Percentiles rank a stretch among this genome's conserved stretches.
Evolutionary conservation across 2,113 vertebrate species (phyloP).

Genomic region (Mungos mungo): DNA sequence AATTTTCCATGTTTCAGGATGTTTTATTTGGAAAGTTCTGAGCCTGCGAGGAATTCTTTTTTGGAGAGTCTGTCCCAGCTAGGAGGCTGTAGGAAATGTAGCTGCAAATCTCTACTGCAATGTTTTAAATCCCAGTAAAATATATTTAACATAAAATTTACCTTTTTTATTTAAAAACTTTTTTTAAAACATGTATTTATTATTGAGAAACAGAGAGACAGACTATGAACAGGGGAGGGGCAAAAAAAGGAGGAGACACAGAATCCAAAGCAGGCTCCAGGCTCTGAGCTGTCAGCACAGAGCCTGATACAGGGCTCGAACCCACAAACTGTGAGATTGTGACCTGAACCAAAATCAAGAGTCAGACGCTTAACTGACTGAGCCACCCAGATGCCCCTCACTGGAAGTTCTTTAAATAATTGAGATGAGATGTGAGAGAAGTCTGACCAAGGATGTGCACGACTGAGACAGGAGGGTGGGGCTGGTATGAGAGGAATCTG

Average conservation of each 20-base stretch:
- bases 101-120: background rate
- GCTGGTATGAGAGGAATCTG: background rate
- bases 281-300: too few relatives aligned
- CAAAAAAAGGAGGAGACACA: too few relatives aligned
- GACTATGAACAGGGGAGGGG: too few relatives aligned
- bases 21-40: slow-evolving; percentile 16
- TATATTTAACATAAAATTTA: background rate
- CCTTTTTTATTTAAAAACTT: too few relatives aligned
- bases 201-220: too few relatives aligned
- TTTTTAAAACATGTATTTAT: too few relatives aligned
- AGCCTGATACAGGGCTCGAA: too few relatives aligned
- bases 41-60: background rate
- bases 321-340: too few relatives aligned
- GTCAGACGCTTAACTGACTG: too few relatives aligned
- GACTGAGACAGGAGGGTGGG: background rate
- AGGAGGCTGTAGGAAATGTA: background rate
- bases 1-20: background rate
- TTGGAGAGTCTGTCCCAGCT: background rate
- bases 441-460: background rate
- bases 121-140: background rate
- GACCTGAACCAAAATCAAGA: too few relatives aligned
- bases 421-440: background rate
- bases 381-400: too few relatives aligned
- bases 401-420: background rate
- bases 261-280: too few relatives aligned